Evolutionary conservation across 2,113 vertebrate genomes (phyloP).

Genomic region (Bolborhynchus lineola): DNA sequence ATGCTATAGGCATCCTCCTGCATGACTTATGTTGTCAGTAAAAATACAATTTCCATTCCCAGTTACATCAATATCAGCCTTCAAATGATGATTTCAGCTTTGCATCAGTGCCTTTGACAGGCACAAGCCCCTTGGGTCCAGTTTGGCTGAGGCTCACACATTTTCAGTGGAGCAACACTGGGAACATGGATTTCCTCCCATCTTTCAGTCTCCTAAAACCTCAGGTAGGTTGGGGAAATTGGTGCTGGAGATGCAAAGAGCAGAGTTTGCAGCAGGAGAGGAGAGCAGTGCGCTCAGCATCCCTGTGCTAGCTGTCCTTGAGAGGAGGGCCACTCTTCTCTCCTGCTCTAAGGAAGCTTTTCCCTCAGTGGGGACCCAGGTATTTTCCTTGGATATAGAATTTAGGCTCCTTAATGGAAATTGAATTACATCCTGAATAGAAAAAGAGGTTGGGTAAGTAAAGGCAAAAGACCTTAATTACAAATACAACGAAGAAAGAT

Average conservation of each 20-base stretch:
- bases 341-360: not conserved
- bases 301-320: not conserved
- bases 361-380: not conserved
- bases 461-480: not conserved
- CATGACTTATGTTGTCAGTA: slow-evolving; percentile 10
- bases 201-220: not conserved
- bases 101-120: not conserved
- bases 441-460: not conserved
- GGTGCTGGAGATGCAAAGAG: not conserved
- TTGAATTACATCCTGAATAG: not conserved
- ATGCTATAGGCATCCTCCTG: not conserved
- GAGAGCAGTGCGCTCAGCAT: not conserved
- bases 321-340: not conserved
- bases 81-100: not conserved
- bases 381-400: not conserved
- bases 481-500: not conserved
- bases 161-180: not conserved
- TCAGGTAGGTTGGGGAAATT: not conserved
- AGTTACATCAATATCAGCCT: slow-evolving; percentile 9
- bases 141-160: not conserved
- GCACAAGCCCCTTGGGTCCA: not conserved
- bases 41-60: slow-evolving; percentile 13
- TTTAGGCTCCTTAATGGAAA: not conserved
- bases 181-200: not conserved
- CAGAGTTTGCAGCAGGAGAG: not conserved